phyloP scores from a whole-genome alignment of 92 coral and sea anemone species.

The Palythoa caribaeorum region DNA sequence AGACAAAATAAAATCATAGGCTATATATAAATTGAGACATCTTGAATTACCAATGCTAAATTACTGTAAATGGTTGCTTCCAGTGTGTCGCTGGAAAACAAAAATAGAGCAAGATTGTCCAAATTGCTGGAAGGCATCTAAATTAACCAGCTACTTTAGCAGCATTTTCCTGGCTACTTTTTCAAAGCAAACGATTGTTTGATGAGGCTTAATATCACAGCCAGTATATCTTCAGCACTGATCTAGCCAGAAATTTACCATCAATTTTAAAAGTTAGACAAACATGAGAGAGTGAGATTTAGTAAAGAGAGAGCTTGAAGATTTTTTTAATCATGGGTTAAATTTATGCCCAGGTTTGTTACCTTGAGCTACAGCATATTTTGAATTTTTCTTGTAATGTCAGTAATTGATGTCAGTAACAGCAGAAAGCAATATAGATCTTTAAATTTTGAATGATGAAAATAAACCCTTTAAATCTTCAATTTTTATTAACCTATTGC shows the following conservation, averaged over 20 bases:
- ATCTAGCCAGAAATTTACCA: neutral
- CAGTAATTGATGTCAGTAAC: no score
- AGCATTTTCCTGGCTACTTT: neutral
- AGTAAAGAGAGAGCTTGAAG: neutral
- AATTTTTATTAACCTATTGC: no score
- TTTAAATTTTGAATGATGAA: no score
- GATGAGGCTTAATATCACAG: neutral
- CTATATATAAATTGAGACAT: neutral
- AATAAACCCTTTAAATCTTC: no score
- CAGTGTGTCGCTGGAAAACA: neutral
- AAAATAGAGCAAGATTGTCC: neutral
- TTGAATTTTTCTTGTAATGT: no score
- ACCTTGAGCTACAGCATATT: no score
- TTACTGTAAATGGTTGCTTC: neutral
- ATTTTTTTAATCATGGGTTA: no score
- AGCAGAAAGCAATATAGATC: no score
- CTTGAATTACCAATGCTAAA: neutral
- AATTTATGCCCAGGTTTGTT: no score
- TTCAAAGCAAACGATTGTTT: neutral
- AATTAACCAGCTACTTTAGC: neutral
- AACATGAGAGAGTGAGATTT: neutral
- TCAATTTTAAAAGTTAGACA: neutral
- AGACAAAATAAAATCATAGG: neutral
- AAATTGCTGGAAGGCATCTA: neutral
- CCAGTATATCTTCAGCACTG: neutral